Conservation (phyloP, 2,113 vertebrate species). For the Dasyurus viverrinus region DNA sequence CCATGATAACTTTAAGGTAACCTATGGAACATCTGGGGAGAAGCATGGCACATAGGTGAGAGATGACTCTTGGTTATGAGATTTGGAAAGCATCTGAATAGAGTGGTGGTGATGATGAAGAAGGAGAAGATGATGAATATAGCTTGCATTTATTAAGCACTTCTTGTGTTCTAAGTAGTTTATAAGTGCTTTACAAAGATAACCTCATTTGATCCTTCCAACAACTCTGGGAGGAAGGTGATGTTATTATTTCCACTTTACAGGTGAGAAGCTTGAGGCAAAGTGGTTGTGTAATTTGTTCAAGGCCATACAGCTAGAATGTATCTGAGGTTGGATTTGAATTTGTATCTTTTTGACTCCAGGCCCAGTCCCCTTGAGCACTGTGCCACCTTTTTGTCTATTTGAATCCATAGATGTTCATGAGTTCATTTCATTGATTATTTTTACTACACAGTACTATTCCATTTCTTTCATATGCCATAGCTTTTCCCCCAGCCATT, state of each 20-base stretch:
- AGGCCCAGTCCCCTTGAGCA: background rate
- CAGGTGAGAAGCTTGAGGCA: background rate
- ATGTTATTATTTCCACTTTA: background rate
- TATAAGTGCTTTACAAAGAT: background rate
- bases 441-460: background rate
- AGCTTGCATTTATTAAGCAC: background rate
- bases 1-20: background rate
- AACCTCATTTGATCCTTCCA: background rate
- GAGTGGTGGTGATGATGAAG: background rate
- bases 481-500: background rate
- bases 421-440: background rate
- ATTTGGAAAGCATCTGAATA: background rate
- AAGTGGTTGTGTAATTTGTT: background rate
- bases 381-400: background rate
- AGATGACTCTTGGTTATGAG: background rate
- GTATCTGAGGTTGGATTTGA: background rate
- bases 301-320: background rate
- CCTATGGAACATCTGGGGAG: background rate
- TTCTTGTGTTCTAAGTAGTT: background rate
- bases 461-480: background rate
- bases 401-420: background rate
- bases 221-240: background rate
- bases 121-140: background rate
- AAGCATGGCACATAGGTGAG: background rate
- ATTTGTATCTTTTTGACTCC: background rate